phyloP scores from a whole-genome alignment of 2,888 invertebrate genomes.

The Crossocerus cetratus region DNA sequence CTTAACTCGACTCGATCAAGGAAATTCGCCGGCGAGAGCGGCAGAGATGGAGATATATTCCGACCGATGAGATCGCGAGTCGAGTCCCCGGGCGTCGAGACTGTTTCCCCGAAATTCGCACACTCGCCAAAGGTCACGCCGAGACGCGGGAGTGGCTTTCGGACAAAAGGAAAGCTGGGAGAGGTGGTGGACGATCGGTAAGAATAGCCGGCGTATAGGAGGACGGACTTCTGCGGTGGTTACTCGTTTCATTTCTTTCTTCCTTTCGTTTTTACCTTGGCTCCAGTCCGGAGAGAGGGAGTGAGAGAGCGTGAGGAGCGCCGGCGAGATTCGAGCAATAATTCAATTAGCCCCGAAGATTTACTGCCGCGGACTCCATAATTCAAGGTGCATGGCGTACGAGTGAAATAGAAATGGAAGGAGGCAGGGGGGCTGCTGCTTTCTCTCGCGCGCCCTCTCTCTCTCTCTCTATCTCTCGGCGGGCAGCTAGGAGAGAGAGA shows the following conservation, averaged over 20 bases:
- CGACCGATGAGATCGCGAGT: constrained; percentile 15
- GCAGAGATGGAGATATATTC: not conserved
- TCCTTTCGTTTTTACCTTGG: not conserved
- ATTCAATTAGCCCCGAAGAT: constrained; percentile 73
- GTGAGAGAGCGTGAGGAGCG: constrained; percentile 38
- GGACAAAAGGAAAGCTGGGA: constrained; percentile 18
- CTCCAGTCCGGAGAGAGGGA: constrained; percentile 34
- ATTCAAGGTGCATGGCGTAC: constrained; percentile 69
- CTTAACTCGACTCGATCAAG: constrained; percentile 9
- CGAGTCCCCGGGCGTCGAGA: constrained; percentile 21
- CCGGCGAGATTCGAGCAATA: constrained; percentile 69
- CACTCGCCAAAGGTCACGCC: constrained; percentile 28
- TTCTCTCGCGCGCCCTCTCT: too few species aligned
- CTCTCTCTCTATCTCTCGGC: too few species aligned
- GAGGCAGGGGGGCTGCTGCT: too few species aligned
- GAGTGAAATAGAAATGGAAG: constrained; percentile 57
- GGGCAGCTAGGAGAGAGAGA: constrained; percentile 16
- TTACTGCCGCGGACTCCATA: constrained; percentile 71
- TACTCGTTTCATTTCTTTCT: not conserved
- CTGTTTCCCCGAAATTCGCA: constrained; percentile 36
- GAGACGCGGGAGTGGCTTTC: constrained; percentile 13
- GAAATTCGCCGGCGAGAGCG: not conserved
- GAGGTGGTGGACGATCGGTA: not conserved
- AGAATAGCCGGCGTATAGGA: not conserved
- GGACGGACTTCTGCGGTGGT: constrained; percentile 18